Evolutionary conservation across 1,140 invertebrate genomes (phyloP).

Genomic region (Platyura marginata): DNA sequence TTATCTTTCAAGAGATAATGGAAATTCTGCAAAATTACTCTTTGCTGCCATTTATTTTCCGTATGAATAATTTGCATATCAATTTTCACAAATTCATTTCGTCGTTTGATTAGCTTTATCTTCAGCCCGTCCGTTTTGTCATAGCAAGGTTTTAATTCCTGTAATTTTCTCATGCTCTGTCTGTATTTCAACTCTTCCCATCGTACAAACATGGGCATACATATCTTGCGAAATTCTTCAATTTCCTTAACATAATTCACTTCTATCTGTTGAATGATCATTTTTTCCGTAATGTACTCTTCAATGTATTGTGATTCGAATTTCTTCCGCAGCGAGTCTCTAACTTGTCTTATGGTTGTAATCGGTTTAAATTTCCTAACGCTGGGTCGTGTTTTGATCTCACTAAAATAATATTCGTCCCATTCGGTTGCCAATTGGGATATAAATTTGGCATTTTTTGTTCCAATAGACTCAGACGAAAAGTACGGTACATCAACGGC

Average conservation of each 20-base stretch:
- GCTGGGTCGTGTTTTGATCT: constrained; percentile 15
- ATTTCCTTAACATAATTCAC: constrained; percentile 4
- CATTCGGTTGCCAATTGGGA: constrained; percentile 17
- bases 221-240: background rate
- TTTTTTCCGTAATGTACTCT: constrained; percentile 6
- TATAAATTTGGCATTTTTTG: constrained; percentile 7
- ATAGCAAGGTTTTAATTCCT: background rate
- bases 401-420: constrained; percentile 20
- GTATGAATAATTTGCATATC: constrained; percentile 23
- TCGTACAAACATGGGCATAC: background rate
- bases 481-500: constrained; percentile 7
- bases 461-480: background rate
- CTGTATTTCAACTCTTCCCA: background rate
- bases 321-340: constrained; percentile 17
- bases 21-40: constrained; percentile 21
- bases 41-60: constrained; percentile 18
- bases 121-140: background rate
- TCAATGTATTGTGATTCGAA: constrained; percentile 10
- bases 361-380: constrained; percentile 17
- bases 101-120: constrained; percentile 4
- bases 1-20: constrained; percentile 18
- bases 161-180: background rate
- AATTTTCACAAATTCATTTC: constrained; percentile 15
- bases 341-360: constrained; percentile 11
- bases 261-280: constrained; percentile 12